Evolutionary conservation across 1,140 invertebrate genomes (phyloP).

Genomic region (Drosophila teissieri): DNA sequence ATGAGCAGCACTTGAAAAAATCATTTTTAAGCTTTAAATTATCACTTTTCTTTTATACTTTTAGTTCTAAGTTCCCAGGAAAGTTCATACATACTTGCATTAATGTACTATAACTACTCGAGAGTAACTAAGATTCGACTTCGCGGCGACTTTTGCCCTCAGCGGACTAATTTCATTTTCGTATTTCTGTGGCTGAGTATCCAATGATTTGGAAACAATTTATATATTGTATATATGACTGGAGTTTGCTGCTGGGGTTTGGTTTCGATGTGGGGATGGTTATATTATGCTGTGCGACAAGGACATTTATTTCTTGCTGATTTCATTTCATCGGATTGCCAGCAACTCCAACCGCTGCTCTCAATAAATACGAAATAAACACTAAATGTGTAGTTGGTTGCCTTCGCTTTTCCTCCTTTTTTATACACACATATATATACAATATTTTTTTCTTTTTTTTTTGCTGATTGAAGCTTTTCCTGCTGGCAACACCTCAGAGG

Average conservation of each 20-base stretch:
- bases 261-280: conserved; percentile 1
- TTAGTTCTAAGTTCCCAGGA: no score
- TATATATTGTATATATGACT: conserved; percentile 58
- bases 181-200: conserved; percentile 72
- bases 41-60: rapidly evolving
- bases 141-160: neutral
- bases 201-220: conserved; percentile 81
- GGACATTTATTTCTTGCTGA: conserved; percentile 81
- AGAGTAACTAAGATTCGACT: conserved; percentile 30
- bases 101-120: neutral
- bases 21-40: neutral
- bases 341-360: conserved; percentile 32
- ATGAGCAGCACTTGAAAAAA: no score
- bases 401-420: conserved; percentile 12
- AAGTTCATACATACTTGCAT: no score
- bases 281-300: conserved; percentile 51
- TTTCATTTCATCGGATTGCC: conserved; percentile 57
- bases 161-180: conserved; percentile 76
- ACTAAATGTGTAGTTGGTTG: conserved; percentile 77
- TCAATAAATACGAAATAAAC: conserved; percentile 81
- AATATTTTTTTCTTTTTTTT: conserved; percentile 42
- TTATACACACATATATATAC: neutral
- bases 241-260: neutral
- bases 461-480: conserved; percentile 77
- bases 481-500: conserved; percentile 75